Evolutionary conservation across 2,113 vertebrate genomes (phyloP).

Genomic region (Notechis scutatus): DNA sequence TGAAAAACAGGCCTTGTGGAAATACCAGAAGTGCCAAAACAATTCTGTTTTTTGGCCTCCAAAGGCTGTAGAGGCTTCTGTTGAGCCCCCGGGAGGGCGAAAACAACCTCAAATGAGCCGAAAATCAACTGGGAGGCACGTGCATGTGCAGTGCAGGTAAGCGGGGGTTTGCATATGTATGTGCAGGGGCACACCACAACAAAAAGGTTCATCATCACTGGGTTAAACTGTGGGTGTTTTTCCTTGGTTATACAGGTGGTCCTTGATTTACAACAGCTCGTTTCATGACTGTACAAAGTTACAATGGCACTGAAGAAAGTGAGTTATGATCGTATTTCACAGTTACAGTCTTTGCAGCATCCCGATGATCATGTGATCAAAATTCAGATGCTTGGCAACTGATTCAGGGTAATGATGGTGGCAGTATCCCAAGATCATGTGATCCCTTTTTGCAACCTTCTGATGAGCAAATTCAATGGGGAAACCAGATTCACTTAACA

Average conservation of each 20-base stretch:
- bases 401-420: not conserved
- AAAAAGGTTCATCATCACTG: not conserved
- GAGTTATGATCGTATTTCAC: not conserved
- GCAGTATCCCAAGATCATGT: not conserved
- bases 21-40: too few species aligned
- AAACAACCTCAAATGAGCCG: too few species aligned
- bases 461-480: not conserved
- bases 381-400: not conserved
- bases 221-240: not conserved
- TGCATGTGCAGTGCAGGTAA: too few species aligned
- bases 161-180: too few species aligned
- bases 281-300: not conserved
- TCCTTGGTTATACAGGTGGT: not conserved
- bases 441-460: not conserved
- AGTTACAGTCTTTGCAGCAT: too few species aligned
- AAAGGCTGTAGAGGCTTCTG: too few species aligned
- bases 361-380: not conserved
- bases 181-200: too few species aligned
- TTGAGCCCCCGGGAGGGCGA: too few species aligned
- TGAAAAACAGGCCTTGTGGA: too few species aligned
- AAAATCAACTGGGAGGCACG: too few species aligned
- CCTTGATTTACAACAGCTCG: not conserved
- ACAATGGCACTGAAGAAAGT: not conserved
- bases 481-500: not conserved
- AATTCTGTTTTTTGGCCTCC: too few species aligned